These are phyloP conservation scores for Melinaea menophilus DNA, from an alignment of 2,888 invertebrate genomes.

Conservation along the genomic window DNA sequence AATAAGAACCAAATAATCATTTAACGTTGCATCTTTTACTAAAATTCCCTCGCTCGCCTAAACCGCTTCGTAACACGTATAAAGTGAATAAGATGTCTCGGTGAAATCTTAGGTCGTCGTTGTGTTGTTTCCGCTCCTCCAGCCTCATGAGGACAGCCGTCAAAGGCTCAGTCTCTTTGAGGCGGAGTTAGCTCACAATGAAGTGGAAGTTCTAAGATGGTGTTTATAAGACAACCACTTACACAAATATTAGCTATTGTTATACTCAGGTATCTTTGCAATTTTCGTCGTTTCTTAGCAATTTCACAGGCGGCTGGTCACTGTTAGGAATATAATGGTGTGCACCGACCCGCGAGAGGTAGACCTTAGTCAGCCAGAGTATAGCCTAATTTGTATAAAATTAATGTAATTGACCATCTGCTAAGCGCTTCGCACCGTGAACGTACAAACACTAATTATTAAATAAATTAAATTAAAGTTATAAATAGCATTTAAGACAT, in stretches of 20 bases:
- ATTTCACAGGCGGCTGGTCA: conserved; percentile 50
- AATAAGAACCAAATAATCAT: neutral
- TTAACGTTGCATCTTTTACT: neutral
- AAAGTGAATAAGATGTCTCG: conserved; percentile 4
- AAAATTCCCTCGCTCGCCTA: neutral
- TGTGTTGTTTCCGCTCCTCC: conserved; percentile 21
- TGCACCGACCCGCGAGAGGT: conserved; percentile 33
- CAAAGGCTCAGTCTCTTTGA: conserved; percentile 26
- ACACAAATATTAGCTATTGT: conserved; percentile 40
- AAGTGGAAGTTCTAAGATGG: conserved; percentile 26
- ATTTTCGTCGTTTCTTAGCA: conserved; percentile 50
- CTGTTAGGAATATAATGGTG: conserved; percentile 39
- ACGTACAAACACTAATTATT: neutral
- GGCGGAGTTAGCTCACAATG: conserved; percentile 27
- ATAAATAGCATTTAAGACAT: too few relatives aligned
- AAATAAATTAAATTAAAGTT: neutral
- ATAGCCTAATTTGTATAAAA: conserved; percentile 45
- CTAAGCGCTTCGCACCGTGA: conserved; percentile 12
- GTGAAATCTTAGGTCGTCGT: conserved; percentile 16
- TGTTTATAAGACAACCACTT: conserved; percentile 35
- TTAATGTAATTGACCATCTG: conserved; percentile 16
- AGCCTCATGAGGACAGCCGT: conserved; percentile 17
- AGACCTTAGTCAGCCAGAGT: conserved; percentile 33
- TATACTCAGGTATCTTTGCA: conserved; percentile 34
- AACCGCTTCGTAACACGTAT: neutral